Percentiles rank a stretch among this genome's conserved stretches.
phyloP scores from a whole-genome alignment of 2,113 vertebrate genomes.

The Ptilorrhoa leucosticta region DNA sequence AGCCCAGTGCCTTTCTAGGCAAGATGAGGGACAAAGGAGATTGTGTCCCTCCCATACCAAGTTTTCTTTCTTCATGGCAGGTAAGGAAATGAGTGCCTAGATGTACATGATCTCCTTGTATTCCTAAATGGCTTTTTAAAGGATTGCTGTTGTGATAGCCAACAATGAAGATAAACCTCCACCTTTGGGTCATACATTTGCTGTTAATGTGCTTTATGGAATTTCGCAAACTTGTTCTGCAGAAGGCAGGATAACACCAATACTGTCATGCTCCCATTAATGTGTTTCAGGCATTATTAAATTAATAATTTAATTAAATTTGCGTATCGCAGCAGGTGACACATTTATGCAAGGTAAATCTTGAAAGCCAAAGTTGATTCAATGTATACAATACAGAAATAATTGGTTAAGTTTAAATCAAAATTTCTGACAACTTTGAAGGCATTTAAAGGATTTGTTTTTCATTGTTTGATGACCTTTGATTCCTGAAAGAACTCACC shows the following conservation, averaged over 20 bases:
- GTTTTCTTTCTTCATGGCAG: not conserved
- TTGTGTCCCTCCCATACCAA: fast-evolving
- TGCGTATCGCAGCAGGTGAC: not conserved
- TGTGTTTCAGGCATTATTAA: not conserved
- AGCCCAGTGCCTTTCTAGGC: not conserved
- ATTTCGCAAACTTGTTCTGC: not conserved
- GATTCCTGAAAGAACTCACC: not conserved
- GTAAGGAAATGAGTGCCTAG: not conserved
- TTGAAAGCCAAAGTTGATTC: not conserved
- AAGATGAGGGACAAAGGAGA: not conserved
- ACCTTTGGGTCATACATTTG: not conserved
- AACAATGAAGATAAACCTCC: not conserved
- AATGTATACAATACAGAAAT: not conserved
- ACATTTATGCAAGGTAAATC: not conserved
- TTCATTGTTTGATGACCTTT: not conserved
- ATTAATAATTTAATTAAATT: not conserved
- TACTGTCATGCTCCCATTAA: not conserved
- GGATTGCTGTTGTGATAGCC: not conserved
- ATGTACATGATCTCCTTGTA: not conserved
- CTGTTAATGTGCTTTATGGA: not conserved
- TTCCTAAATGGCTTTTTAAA: not conserved
- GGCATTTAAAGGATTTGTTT: not conserved
- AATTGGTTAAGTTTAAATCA: not conserved
- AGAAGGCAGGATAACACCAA: not conserved
- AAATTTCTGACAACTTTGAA: not conserved